Evolutionary conservation across 1,140 invertebrate genomes (phyloP), one percentile per base, ranked within the genome.

Genomic region (Xylocopa sonorina): DNA sequence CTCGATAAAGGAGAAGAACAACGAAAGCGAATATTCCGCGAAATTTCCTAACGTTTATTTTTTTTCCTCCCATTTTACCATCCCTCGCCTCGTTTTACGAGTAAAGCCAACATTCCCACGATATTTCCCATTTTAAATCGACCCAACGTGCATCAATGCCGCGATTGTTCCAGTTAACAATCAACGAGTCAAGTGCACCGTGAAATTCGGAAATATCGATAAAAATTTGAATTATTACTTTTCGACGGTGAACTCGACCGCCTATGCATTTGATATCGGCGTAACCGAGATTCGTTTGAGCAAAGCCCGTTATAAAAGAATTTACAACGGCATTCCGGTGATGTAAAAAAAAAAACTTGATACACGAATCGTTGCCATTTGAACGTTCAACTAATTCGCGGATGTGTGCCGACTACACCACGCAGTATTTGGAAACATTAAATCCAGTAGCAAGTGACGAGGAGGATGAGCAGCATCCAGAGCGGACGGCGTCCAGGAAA

Each of bases 211-310:
- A 60, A 29, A 57, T 60, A 27, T 51, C 34, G 51, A 80, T 69
- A 34, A 51, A 71, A 80, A 24, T 80, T 82, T 74, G 69, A 75
- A 82, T 82, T 34, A 80, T 82, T 82, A 58, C 64, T 63, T 64
- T 67, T 21, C n/a, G 21, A 32, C n/a, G 29, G 53, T 18, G 46
- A 41, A 72, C 43, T 58, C 41, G 41, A 1, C 1, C n/a, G 10
- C 12, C 6, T 64, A 63, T 43, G 5, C 34, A 34, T n/a, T n/a
- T n/a, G n/a, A n/a, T n/a, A n/a, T 38, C 38, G 38, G 9, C 9
- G 3, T 38, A 3, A 38, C 38, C 38, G 38, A 38, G 43, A 46
- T 1, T 46, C n/a, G n/a, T n/a, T n/a, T n/a, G n/a, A n/a, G n/a
- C n/a, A n/a, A 14, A 46, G 1, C 12, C 10, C 43, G 43, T 7